Conservation (phyloP, 2,113 vertebrate genomes). For the Picathartes gymnocephalus region DNA sequence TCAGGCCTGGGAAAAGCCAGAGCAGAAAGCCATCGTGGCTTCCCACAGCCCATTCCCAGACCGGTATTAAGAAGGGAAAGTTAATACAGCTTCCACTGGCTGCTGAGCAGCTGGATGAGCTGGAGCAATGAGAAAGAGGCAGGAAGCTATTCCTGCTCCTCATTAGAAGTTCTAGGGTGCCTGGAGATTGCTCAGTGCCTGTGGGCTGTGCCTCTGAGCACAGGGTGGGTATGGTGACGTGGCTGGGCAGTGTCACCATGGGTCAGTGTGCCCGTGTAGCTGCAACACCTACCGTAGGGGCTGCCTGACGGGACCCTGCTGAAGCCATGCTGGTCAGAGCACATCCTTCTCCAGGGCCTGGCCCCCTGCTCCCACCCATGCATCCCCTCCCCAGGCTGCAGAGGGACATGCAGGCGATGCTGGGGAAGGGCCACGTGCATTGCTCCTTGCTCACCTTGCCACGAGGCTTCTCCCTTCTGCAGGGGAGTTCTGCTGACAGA, state of each 20-base stretch:
- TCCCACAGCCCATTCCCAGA: neutral
- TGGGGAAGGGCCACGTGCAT: accelerated
- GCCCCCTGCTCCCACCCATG: neutral
- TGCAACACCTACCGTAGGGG: neutral
- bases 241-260: neutral
- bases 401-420: neutral
- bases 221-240: accelerated
- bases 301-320: neutral
- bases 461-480: neutral
- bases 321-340: neutral
- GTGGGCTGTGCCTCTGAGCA: neutral
- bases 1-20: neutral
- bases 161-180: neutral
- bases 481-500: neutral
- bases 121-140: neutral
- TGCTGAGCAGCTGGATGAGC: neutral
- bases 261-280: neutral
- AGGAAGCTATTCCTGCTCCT: neutral
- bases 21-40: neutral
- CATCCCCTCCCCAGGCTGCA: neutral
- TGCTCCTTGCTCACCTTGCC: neutral
- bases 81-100: neutral
- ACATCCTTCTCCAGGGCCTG: neutral
- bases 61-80: neutral
- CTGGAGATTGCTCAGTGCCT: neutral